Evolutionary conservation across 2,113 vertebrate genomes (phyloP).

Genomic region (Isurus oxyrinchus): DNA sequence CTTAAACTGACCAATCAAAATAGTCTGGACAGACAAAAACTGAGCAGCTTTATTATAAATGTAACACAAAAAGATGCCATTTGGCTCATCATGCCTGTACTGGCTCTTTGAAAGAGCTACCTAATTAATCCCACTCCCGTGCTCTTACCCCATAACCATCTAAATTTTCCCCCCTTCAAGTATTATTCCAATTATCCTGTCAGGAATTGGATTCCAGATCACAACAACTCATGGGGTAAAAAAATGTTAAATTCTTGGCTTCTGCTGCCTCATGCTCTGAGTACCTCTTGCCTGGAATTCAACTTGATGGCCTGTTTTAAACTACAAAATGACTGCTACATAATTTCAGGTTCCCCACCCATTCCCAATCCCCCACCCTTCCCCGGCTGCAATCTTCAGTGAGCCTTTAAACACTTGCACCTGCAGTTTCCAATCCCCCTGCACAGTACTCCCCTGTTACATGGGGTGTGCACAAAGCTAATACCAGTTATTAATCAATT

Average conservation of each 20-base stretch:
- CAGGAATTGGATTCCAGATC: neutral
- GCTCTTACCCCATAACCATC: neutral
- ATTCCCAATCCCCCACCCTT: no score
- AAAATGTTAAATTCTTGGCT: neutral
- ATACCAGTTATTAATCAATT: neutral
- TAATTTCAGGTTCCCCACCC: neutral
- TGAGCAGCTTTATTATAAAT: no score
- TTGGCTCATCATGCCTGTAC: neutral
- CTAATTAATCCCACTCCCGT: neutral
- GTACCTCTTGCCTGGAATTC: neutral
- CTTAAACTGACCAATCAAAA: no score
- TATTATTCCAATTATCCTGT: neutral
- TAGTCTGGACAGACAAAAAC: no score
- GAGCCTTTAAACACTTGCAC: neutral
- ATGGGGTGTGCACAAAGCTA: neutral
- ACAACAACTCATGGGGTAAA: neutral
- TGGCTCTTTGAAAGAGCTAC: neutral
- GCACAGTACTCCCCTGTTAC: neutral
- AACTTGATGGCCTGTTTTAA: neutral
- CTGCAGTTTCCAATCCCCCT: neutral
- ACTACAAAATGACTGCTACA: neutral
- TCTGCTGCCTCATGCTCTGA: neutral
- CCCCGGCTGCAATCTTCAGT: neutral
- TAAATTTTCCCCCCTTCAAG: neutral
- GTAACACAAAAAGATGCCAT: neutral